phyloP scores from a whole-genome alignment of 2,888 invertebrate species.

The Adelognathus sp. region DNA sequence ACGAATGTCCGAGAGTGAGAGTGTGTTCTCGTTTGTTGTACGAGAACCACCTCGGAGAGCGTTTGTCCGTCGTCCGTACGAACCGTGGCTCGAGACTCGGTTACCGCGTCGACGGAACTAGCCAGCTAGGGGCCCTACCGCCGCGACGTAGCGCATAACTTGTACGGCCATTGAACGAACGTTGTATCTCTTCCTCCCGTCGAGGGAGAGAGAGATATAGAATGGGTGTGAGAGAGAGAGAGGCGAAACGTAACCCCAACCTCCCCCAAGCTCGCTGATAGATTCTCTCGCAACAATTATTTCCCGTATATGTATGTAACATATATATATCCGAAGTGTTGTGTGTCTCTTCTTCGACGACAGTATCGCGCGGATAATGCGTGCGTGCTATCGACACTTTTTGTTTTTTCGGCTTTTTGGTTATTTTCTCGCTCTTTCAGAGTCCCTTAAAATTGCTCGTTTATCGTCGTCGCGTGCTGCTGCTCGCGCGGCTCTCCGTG shows the following conservation, averaged over 20 bases:
- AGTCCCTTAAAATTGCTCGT: not conserved
- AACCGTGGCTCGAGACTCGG: conserved; percentile 53
- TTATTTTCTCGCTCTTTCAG: not conserved
- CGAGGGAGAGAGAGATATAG: too few species aligned
- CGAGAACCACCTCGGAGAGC: conserved; percentile 52
- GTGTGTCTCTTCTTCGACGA: conserved; percentile 44
- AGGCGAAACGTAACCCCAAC: conserved; percentile 40
- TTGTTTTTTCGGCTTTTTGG: not conserved
- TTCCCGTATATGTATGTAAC: too few species aligned
- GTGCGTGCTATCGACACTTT: conserved; percentile 2
- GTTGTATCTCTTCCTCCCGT: conserved; percentile 26
- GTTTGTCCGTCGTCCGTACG: conserved; percentile 8
- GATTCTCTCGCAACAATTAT: not conserved
- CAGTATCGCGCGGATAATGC: not conserved
- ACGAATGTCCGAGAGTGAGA: not conserved
- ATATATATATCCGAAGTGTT: not conserved
- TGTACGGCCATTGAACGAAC: conserved; percentile 72
- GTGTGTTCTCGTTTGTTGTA: conserved; percentile 23
- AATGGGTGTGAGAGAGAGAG: too few species aligned
- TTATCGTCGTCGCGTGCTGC: conserved; percentile 6
- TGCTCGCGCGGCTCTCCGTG: conserved; percentile 33
- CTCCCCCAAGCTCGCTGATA: not conserved
- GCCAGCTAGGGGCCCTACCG: conserved; percentile 68
- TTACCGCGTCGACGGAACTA: conserved; percentile 51
- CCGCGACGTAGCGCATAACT: conserved; percentile 71